Conservation (phyloP, 2,797 vertebrate species). For the Synaphobranchus kaupii region DNA sequence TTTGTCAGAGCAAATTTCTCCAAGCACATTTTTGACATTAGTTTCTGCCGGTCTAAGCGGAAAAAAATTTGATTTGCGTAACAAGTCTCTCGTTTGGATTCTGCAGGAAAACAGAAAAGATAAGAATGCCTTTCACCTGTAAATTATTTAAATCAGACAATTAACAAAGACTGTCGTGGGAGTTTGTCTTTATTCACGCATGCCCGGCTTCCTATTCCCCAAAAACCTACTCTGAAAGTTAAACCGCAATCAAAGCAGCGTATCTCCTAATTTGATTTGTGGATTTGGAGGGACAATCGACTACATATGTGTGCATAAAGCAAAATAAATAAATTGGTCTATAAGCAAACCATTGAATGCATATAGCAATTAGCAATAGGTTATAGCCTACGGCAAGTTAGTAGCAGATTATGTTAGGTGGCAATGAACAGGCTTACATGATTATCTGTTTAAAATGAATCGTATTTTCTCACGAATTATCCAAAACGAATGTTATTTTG, state of each 20-base stretch:
- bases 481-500: background rate
- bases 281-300: background rate
- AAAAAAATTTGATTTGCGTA: conserved; percentile 46
- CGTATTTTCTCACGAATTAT: background rate
- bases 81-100: conserved; percentile 53
- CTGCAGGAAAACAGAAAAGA: conserved; percentile 56
- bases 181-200: conserved; percentile 51
- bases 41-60: conserved; percentile 29
- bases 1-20: conserved; percentile 25
- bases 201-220: conserved; percentile 33
- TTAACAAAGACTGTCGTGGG: conserved; percentile 57
- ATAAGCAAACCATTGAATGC: background rate
- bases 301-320: background rate
- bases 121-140: conserved; percentile 56
- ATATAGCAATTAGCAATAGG: background rate
- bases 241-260: background rate
- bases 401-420: background rate
- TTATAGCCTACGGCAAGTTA: background rate
- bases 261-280: background rate
- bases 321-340: background rate
- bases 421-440: background rate
- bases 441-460: background rate
- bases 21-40: conserved; percentile 14
- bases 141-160: conserved; percentile 74
- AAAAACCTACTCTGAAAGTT: background rate